A percentile compares a stretch with the other conserved stretches of the same genome.
Conservation (phyloP, 2,113 vertebrate genomes). For the Ptychochromis oligacanthus region DNA sequence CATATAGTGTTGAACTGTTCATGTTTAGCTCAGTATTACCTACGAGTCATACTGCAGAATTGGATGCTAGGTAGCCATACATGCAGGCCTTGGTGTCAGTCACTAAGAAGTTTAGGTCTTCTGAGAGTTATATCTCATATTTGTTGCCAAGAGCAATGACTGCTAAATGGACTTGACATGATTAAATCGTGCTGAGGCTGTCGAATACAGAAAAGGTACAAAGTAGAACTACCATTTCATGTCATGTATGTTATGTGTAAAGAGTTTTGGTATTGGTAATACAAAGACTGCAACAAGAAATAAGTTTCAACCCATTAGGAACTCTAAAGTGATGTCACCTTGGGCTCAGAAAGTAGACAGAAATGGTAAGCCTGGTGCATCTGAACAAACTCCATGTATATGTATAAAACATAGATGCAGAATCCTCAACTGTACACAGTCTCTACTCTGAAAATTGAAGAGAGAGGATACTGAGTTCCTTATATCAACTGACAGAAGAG, state of each 20-base stretch:
- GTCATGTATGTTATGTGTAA: neutral
- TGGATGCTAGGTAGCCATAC: too few relatives aligned
- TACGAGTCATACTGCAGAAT: neutral
- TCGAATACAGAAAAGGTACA: neutral
- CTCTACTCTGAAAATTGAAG: neutral
- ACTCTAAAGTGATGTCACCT: neutral
- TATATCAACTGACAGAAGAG: neutral
- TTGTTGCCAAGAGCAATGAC: neutral
- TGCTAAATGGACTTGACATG: slow-evolving; percentile 13
- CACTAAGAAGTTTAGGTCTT: neutral
- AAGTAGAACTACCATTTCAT: neutral
- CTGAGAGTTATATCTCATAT: neutral
- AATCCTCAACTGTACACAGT: neutral
- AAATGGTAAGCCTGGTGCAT: neutral
- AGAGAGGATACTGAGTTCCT: neutral
- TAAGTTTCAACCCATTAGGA: too few relatives aligned
- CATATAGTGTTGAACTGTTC: neutral
- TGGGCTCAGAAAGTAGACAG: neutral
- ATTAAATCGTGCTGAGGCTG: slow-evolving; percentile 1
- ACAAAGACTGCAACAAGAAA: neutral
- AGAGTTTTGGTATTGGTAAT: neutral
- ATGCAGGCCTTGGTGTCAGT: neutral
- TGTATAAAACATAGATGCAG: neutral
- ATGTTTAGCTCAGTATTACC: neutral
- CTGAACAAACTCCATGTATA: neutral